These are phyloP conservation scores for Passer domesticus DNA, from an alignment of 2,113 vertebrate genomes.

Conservation along the genomic window DNA sequence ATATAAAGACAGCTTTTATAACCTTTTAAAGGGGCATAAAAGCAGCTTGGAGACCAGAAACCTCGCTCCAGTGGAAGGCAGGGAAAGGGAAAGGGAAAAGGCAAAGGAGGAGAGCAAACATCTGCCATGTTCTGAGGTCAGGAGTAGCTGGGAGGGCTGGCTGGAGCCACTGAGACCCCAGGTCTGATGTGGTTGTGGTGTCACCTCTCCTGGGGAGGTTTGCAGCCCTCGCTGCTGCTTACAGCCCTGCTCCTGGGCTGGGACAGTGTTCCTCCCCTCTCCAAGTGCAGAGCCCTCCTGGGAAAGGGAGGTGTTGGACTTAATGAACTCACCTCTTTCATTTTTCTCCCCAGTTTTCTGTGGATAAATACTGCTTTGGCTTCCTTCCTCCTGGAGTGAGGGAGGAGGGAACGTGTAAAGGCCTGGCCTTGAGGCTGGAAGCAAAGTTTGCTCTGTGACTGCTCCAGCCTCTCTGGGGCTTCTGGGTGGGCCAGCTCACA, in stretches of 20 bases:
- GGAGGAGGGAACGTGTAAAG: not conserved
- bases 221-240: not conserved
- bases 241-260: not conserved
- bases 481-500: not conserved
- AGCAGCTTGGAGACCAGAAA: constrained; percentile 47
- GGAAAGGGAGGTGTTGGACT: not conserved
- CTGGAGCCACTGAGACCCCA: not conserved
- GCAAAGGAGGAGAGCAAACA: not conserved
- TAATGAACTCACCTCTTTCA: not conserved
- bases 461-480: not conserved
- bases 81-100: not conserved
- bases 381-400: not conserved
- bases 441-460: not conserved
- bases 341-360: not conserved
- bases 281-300: not conserved
- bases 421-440: not conserved
- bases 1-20: constrained; percentile 68
- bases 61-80: not conserved
- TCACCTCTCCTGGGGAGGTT: fast-evolving
- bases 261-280: not conserved
- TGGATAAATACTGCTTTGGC: not conserved
- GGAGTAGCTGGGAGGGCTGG: fast-evolving
- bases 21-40: constrained; percentile 66
- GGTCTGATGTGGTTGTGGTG: not conserved
- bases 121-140: not conserved